These are phyloP conservation scores for Cosmopolites sordidus DNA, from an alignment of 2,888 invertebrate species.

Conservation along the genomic window DNA sequence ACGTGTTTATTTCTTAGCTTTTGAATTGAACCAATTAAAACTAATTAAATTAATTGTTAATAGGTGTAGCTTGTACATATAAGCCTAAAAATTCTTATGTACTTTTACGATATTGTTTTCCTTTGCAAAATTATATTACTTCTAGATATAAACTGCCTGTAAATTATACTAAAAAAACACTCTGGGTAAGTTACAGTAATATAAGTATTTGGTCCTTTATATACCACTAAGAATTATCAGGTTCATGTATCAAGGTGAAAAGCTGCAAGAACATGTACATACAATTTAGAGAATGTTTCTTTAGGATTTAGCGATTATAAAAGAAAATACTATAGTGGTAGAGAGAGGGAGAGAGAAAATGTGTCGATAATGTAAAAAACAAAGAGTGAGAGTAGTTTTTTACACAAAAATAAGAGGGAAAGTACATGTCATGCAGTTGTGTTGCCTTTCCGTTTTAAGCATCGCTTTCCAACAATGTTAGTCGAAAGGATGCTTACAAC, in stretches of 20 bases:
- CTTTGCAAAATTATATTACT: too few species aligned
- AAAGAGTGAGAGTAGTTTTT: constrained; percentile 20
- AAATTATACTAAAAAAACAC: neutral
- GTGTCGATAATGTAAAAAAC: too few species aligned
- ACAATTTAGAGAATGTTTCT: constrained; percentile 2
- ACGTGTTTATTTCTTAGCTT: too few species aligned
- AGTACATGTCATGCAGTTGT: constrained; percentile 22
- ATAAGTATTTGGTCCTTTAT: constrained; percentile 8
- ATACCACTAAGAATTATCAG: constrained; percentile 3
- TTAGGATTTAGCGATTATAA: constrained; percentile 3
- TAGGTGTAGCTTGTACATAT: too few species aligned
- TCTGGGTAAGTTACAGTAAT: constrained; percentile 19
- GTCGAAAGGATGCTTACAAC: neutral
- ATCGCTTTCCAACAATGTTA: neutral
- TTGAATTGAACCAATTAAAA: too few species aligned
- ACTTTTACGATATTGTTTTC: too few species aligned
- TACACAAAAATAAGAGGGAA: neutral
- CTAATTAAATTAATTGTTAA: too few species aligned
- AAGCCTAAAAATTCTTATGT: too few species aligned
- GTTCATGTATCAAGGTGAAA: constrained; percentile 10
- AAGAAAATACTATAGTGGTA: constrained; percentile 1
- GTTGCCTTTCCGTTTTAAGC: neutral
- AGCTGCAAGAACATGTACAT: constrained; percentile 21
- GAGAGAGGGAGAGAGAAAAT: too few species aligned
- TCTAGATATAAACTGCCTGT: neutral